These are phyloP conservation scores for Strigamia crassipes DNA, from an alignment of 2,888 invertebrate genomes.

Conservation along the genomic window DNA sequence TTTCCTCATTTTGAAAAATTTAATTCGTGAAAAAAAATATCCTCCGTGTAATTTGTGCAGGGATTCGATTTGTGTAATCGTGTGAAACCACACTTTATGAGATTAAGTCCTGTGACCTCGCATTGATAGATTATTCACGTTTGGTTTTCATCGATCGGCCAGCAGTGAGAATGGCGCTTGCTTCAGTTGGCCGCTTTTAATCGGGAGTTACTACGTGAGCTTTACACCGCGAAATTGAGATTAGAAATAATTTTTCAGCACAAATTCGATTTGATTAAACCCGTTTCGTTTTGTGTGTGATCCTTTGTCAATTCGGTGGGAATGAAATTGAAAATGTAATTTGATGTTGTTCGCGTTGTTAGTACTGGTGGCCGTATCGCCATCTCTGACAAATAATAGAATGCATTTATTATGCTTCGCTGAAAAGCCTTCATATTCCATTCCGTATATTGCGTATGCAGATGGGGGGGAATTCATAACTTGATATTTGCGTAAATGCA, in stretches of 20 bases:
- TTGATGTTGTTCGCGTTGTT: conserved; percentile 46
- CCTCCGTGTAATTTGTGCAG: background rate
- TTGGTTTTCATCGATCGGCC: conserved; percentile 35
- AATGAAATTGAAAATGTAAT: background rate
- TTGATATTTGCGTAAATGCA: conserved; percentile 44
- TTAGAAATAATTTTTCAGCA: background rate
- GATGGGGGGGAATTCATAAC: conserved; percentile 46
- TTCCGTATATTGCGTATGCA: conserved; percentile 46
- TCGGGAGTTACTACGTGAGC: background rate
- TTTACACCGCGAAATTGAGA: conserved; percentile 7
- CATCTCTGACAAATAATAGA: conserved; percentile 47
- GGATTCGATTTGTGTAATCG: background rate
- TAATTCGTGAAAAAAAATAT: background rate
- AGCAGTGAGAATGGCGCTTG: conserved; percentile 36
- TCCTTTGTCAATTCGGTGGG: background rate
- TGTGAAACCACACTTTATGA: background rate
- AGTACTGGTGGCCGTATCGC: conserved; percentile 48
- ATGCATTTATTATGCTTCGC: conserved; percentile 49
- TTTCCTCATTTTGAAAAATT: background rate
- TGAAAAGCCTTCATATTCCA: conserved; percentile 49
- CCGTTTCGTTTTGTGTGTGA: background rate
- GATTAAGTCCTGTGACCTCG: conserved; percentile 20
- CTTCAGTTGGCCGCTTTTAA: conserved; percentile 24
- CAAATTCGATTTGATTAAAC: background rate
- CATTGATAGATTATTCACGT: conserved; percentile 39